These are phyloP conservation scores for Thalpophila matura DNA, from an alignment of 2,888 invertebrate genomes.

Conservation along the genomic window DNA sequence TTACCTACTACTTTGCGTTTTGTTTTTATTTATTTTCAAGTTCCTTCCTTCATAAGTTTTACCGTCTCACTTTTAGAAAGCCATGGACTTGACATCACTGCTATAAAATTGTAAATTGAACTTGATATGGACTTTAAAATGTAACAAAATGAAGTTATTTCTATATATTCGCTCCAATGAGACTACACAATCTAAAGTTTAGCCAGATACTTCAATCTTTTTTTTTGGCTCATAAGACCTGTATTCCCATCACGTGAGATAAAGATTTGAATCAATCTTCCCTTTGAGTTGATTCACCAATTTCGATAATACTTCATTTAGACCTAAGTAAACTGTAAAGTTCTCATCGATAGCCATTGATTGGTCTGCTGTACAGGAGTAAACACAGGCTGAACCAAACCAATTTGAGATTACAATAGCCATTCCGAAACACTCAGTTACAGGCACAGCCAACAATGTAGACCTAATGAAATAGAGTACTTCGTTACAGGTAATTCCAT, in stretches of 20 bases:
- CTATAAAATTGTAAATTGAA: constrained; percentile 6
- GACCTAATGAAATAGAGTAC: constrained; percentile 45
- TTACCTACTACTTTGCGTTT: not conserved
- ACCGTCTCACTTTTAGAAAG: too few relatives aligned
- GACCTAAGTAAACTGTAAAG: constrained; percentile 52
- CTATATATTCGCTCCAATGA: not conserved
- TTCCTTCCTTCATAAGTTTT: not conserved
- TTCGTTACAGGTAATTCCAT: constrained; percentile 41
- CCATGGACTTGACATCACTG: too few relatives aligned
- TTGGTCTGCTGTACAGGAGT: constrained; percentile 52
- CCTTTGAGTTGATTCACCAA: constrained; percentile 5
- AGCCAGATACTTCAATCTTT: not conserved
- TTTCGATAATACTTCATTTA: constrained; percentile 26
- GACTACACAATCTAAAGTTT: not conserved
- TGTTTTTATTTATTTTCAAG: not conserved
- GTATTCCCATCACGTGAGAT: too few relatives aligned
- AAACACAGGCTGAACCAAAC: constrained; percentile 41
- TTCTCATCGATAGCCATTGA: constrained; percentile 53
- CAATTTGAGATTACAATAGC: constrained; percentile 62
- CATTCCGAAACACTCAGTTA: constrained; percentile 19
- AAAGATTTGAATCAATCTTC: too few relatives aligned
- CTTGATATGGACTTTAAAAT: not conserved
- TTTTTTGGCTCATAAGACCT: too few relatives aligned
- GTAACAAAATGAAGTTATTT: too few relatives aligned
- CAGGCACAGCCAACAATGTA: constrained; percentile 40